Evolutionary conservation across 1,140 invertebrate species (phyloP).

Genomic region (Maconellicoccus hirsutus): DNA sequence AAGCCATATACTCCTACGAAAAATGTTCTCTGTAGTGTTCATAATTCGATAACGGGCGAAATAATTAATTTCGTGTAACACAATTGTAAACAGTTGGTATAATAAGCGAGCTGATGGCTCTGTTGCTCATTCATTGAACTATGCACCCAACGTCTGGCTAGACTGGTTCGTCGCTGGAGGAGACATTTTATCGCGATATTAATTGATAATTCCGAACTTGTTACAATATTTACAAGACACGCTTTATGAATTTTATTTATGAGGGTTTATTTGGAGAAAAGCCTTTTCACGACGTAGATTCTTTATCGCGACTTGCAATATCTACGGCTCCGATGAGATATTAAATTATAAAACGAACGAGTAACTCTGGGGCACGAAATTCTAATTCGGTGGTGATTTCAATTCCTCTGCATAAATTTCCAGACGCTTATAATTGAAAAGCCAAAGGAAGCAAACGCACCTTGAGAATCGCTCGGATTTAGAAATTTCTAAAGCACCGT

Average conservation of each 20-base stretch:
- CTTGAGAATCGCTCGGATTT: too few species aligned
- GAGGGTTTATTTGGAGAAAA: not conserved
- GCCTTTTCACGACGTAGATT: not conserved
- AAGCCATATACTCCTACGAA: not conserved
- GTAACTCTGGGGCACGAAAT: too few species aligned
- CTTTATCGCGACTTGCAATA: not conserved
- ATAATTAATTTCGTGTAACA: not conserved
- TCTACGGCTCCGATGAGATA: too few species aligned
- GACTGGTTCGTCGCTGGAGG: constrained; percentile 1
- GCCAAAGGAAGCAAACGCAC: too few species aligned
- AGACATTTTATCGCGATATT: constrained; percentile 4
- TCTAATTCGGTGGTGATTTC: too few species aligned
- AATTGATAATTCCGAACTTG: constrained; percentile 3
- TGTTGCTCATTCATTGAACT: not conserved
- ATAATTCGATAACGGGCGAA: constrained; percentile 1
- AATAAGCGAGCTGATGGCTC: not conserved
- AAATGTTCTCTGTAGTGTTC: not conserved
- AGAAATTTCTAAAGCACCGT: too few species aligned
- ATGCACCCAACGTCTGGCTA: constrained; percentile 1
- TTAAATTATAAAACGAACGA: too few species aligned
- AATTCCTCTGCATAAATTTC: too few species aligned
- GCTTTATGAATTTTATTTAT: not conserved
- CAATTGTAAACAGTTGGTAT: not conserved
- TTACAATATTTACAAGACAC: not conserved
- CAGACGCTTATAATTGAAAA: too few species aligned